These are phyloP conservation scores for Semotilus atromaculatus DNA, from an alignment of 2,797 vertebrate genomes.

Conservation along the genomic window DNA sequence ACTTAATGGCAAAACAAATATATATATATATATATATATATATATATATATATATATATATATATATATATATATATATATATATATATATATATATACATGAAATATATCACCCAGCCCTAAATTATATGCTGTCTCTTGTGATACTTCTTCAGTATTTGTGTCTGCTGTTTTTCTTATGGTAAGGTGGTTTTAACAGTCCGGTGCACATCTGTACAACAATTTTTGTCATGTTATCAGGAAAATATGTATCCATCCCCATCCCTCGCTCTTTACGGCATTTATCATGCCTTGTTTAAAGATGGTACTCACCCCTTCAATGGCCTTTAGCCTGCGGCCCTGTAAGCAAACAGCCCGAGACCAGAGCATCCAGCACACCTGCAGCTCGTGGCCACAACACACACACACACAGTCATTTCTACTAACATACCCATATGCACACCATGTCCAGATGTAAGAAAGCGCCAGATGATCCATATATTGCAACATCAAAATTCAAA, in stretches of 20 bases:
- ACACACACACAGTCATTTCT: conserved; percentile 36
- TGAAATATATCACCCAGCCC: not conserved
- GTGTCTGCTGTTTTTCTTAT: not conserved
- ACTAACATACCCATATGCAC: not conserved
- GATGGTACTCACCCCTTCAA: conserved; percentile 99
- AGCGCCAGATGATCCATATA: not conserved
- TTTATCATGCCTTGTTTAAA: conserved; percentile 92
- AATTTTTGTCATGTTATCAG: conserved; percentile 65
- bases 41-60: no score
- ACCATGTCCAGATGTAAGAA: not conserved
- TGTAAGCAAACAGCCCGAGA: conserved; percentile 95
- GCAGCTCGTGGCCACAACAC: conserved; percentile 67
- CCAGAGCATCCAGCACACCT: conserved; percentile 84
- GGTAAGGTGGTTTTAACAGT: conserved; percentile 21
- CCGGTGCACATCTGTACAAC: conserved; percentile 58
- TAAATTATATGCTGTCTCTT: not conserved
- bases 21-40: no score
- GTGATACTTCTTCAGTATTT: conserved; percentile 20
- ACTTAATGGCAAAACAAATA: not conserved
- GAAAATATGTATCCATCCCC: conserved; percentile 21
- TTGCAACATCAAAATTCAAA: not conserved
- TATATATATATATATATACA: not conserved
- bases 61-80: no score
- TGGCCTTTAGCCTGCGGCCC: conserved; percentile 98
- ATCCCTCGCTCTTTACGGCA: conserved; percentile 71